A percentile compares a stretch with the other conserved stretches of the same genome.
phyloP scores from a whole-genome alignment of 2,113 vertebrate species.

The Corapipo altera region DNA sequence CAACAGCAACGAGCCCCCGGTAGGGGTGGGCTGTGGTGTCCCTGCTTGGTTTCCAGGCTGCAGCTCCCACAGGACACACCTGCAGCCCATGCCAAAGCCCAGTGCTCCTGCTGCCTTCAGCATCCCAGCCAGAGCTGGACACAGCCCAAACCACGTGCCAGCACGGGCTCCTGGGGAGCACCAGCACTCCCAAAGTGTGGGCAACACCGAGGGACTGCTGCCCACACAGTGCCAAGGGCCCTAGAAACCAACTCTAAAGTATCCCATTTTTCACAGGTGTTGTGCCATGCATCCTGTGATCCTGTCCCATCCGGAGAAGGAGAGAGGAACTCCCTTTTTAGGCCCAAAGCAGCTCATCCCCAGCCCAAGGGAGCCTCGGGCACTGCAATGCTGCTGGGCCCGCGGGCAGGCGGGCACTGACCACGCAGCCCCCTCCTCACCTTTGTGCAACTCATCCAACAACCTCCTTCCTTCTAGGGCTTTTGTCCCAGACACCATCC shows the following conservation, averaged over 20 bases:
- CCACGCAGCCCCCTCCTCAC: background rate
- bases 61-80: background rate
- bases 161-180: background rate
- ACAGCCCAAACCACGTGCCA: accelerated
- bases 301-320: background rate
- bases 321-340: background rate
- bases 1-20: background rate
- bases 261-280: accelerated
- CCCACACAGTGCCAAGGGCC: background rate
- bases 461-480: background rate
- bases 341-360: slow-evolving; percentile 18
- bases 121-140: background rate
- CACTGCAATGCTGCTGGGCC: background rate
- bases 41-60: background rate
- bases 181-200: background rate
- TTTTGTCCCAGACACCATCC: background rate
- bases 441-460: background rate
- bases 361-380: background rate
- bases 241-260: background rate
- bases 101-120: background rate
- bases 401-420: background rate
- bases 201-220: background rate
- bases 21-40: background rate
- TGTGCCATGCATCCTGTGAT: background rate
- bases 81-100: background rate